Percentiles rank a stretch among this genome's conserved stretches.
Evolutionary conservation across 2,797 vertebrate genomes (phyloP).

Genomic region (Arremon aurantiirostris): DNA sequence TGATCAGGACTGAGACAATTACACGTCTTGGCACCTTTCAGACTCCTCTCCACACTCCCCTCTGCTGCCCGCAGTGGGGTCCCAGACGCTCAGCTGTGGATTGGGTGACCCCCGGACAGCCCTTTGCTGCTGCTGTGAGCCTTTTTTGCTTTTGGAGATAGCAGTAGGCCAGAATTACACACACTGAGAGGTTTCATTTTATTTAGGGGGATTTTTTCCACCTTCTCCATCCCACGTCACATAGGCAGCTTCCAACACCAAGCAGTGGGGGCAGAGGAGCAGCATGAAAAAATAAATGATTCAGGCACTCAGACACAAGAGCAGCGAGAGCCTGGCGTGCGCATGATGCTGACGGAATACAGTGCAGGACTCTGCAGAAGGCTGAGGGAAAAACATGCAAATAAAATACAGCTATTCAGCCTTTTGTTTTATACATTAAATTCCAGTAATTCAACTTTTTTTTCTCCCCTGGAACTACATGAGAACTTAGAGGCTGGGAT

Average conservation of each 20-base stretch:
- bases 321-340: not conserved
- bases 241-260: conserved; percentile 51
- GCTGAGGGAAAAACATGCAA: not conserved
- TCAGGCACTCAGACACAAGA: not conserved
- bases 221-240: conserved; percentile 33
- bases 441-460: not conserved
- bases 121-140: conserved; percentile 44
- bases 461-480: not conserved
- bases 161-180: conserved; percentile 60
- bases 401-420: not conserved
- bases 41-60: conserved; percentile 65
- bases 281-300: conserved; percentile 58
- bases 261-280: conserved; percentile 59
- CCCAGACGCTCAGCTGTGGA: not conserved
- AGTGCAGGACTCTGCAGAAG: not conserved
- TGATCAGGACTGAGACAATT: conserved; percentile 70
- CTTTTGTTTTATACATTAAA: not conserved
- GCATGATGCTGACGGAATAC: accelerated
- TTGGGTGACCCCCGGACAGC: conserved; percentile 66
- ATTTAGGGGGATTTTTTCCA: not conserved
- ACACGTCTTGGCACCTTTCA: conserved; percentile 69
- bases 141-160: conserved; percentile 60
- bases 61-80: conserved; percentile 62
- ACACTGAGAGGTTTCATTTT: conserved; percentile 55
- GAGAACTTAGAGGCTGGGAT: not conserved